Conservation (phyloP, 2,113 vertebrate genomes). For the Poecile atricapillus region DNA sequence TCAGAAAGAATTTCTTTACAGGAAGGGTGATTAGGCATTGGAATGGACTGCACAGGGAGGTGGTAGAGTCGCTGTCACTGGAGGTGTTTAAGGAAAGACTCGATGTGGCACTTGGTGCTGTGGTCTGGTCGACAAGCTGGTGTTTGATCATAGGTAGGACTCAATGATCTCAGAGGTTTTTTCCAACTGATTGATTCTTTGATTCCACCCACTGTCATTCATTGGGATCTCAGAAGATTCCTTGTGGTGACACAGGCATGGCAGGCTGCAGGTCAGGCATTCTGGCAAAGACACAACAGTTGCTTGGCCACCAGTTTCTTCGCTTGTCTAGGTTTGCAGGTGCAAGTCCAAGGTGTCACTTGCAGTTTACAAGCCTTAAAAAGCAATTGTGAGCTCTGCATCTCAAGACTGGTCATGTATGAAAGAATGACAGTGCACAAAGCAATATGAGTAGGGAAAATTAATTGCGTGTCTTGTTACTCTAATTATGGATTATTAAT, state of each 20-base stretch:
- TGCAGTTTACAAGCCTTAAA: not conserved
- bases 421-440: not conserved
- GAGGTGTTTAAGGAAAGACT: not conserved
- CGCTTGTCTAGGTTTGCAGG: fast-evolving
- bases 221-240: not conserved
- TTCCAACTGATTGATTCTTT: not conserved
- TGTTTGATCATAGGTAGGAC: fast-evolving
- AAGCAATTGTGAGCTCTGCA: not conserved
- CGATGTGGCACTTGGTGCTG: not conserved
- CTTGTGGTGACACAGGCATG: fast-evolving
- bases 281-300: too few relatives aligned
- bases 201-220: not conserved
- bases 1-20: not conserved
- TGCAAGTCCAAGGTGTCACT: not conserved
- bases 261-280: fast-evolving
- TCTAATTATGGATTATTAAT: not conserved
- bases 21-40: too few relatives aligned
- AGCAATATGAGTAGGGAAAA: not conserved
- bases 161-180: not conserved
- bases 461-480: not conserved
- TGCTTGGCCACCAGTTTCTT: not conserved
- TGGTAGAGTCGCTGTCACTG: not conserved
- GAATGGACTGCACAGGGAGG: too few relatives aligned
- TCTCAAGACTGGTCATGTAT: not conserved
- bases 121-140: not conserved